These are phyloP conservation scores for Hippasteria phrygiana DNA, from an alignment of 53 echinoderm and acorn worm genomes.

Conservation along the genomic window DNA sequence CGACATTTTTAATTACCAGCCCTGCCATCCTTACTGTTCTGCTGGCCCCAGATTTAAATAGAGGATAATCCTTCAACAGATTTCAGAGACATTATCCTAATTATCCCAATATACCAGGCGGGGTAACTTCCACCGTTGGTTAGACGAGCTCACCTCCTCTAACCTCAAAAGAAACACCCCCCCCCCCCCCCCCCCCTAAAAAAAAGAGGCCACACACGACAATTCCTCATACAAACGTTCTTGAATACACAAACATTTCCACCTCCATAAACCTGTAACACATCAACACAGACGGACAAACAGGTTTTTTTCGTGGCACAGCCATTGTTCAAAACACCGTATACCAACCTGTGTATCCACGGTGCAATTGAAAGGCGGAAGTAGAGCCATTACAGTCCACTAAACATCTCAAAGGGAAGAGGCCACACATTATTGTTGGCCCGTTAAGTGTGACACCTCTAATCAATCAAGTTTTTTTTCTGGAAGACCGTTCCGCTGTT, in stretches of 20 bases:
- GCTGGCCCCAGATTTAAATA: no score
- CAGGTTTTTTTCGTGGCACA: background rate
- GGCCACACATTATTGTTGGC: background rate
- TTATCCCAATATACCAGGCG: no score
- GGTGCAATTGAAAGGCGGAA: background rate
- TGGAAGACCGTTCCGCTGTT: no score
- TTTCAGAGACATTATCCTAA: no score
- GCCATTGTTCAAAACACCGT: background rate
- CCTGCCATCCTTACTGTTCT: no score
- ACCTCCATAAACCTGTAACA: background rate
- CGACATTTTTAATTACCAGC: no score
- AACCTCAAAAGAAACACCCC: background rate
- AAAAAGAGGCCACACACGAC: background rate
- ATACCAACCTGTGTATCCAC: no score
- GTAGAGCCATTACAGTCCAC: background rate
- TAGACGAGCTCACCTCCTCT: no score
- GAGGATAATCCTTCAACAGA: no score
- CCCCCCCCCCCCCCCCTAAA: background rate
- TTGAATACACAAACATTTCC: background rate
- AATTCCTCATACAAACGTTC: background rate
- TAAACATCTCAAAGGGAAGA: background rate
- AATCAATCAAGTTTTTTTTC: background rate
- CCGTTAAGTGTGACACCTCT: background rate
- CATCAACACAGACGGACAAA: background rate
- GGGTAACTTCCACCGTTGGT: no score